Conservation (phyloP, 2,113 vertebrate species). For the Agelaius phoeniceus region DNA sequence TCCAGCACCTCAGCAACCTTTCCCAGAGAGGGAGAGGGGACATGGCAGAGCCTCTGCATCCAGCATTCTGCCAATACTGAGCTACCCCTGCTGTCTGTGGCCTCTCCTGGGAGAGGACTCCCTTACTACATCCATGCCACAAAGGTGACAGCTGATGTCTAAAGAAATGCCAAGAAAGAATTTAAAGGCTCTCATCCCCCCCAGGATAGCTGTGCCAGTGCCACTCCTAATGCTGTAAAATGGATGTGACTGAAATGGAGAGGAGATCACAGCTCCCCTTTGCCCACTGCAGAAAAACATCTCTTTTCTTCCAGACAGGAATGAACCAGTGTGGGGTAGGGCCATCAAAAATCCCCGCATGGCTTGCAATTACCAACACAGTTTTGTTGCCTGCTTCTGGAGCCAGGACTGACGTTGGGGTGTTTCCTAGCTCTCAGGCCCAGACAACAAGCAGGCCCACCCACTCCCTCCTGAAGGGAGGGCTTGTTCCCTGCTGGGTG, state of each 20-base stretch:
- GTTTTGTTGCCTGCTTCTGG: background rate
- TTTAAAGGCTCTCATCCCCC: background rate
- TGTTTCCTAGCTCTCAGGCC: constrained; percentile 47
- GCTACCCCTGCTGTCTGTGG: too few relatives aligned
- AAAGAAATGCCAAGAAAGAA: background rate
- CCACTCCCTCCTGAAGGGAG: constrained; percentile 43
- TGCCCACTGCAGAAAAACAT: background rate
- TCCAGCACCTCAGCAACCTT: background rate
- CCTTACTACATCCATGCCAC: background rate
- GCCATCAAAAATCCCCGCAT: background rate
- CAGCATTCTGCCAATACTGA: fast-evolving
- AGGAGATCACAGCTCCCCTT: background rate
- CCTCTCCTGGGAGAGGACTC: background rate
- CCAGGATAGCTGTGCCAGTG: background rate
- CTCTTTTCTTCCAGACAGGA: background rate
- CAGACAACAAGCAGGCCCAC: constrained; percentile 35
- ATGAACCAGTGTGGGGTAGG: background rate
- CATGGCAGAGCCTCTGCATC: background rate
- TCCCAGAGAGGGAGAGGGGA: background rate
- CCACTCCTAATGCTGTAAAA: background rate
- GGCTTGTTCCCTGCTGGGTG: constrained; percentile 15
- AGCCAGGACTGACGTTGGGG: background rate
- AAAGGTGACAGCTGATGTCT: background rate
- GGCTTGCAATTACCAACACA: background rate
- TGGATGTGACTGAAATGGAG: background rate